Base-by-base conservation (phyloP, 23 tunicate species). In the Ciona savignyi region DNA sequence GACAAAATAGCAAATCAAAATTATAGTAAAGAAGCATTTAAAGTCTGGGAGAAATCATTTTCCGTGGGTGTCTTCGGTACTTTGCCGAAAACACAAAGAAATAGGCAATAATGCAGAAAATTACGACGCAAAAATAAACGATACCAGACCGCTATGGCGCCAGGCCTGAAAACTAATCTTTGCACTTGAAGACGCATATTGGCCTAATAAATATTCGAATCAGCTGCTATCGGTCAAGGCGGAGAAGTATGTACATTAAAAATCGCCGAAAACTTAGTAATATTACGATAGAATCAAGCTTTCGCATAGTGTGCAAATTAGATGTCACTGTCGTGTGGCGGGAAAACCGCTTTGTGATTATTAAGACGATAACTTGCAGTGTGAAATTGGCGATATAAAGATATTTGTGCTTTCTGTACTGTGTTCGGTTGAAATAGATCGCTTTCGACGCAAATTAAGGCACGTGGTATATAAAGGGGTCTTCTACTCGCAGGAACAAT, bases 101-200 rank as follows among this genome's bases (percentile, higher is more conserved):
- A 6, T 6, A 15, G 11, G 11, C 56, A 42, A 42, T 6, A 42
- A 42, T 15, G 56, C 15, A 42, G 56, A 9, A 42, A 42, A 42
- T 42, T 42, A 42, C 56, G 56, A 42, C 56, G 56, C 56, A 42
- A 42, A 42, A 42, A 63, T 11, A 63, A 72, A 72, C 76, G 76
- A 72, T 72, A 48, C 76, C 76, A 72, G 76, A 72, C 76, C 76
- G 76, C 51, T 48, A 48, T 26, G 63, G 76, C 27, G 51, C 67
- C 56, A 42, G 56, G 56, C 56, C 56, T 15, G 56, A 42, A 42
- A 42, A 42, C 11, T 42, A 42, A 42, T 6, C 15, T 15, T 42
- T 42, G 56, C 56, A 6, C 56, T 42, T 42, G 56, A 42, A 42
- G 56, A 42, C 56, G 56, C 56, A 15, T 15, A 42, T 42, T 42